Conservation (phyloP, 2,797 vertebrate species). For the Thaleichthys pacificus region DNA sequence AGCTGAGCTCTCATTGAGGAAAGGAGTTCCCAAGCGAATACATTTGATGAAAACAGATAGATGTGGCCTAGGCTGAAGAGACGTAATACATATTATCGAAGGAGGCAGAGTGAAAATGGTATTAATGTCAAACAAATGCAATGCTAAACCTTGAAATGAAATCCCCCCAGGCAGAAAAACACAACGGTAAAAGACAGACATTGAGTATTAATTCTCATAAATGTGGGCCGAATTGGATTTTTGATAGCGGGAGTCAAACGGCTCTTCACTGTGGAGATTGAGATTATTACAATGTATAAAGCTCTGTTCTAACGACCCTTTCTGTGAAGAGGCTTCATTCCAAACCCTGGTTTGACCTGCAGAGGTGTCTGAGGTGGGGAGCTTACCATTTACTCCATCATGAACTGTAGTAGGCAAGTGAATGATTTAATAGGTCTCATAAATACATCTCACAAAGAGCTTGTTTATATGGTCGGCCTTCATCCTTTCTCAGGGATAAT, state of each 20-base stretch:
- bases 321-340: not conserved
- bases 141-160: constrained; percentile 23
- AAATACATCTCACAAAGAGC: no score
- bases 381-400: no score
- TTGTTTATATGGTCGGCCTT: no score
- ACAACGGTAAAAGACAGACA: constrained; percentile 24
- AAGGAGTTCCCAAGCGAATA: not conserved
- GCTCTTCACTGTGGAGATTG: constrained; percentile 18
- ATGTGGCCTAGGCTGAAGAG: constrained; percentile 11
- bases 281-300: constrained; percentile 47
- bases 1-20: not conserved
- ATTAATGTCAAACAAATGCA: constrained; percentile 29
- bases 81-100: not conserved
- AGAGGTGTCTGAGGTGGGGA: no score
- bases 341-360: no score
- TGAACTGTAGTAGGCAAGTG: no score
- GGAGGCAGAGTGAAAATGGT: constrained; percentile 14
- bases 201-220: constrained; percentile 26
- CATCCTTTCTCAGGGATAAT: no score
- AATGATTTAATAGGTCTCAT: no score
- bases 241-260: constrained; percentile 24
- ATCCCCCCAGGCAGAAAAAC: constrained; percentile 16
- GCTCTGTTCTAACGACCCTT: not conserved
- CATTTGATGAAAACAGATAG: not conserved
- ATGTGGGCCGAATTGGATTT: constrained; percentile 32